Evolutionary conservation across 2,888 invertebrate genomes (phyloP), one percentile per base, ranked within the genome.

Genomic region (Xanthostigma xanthostigma): DNA sequence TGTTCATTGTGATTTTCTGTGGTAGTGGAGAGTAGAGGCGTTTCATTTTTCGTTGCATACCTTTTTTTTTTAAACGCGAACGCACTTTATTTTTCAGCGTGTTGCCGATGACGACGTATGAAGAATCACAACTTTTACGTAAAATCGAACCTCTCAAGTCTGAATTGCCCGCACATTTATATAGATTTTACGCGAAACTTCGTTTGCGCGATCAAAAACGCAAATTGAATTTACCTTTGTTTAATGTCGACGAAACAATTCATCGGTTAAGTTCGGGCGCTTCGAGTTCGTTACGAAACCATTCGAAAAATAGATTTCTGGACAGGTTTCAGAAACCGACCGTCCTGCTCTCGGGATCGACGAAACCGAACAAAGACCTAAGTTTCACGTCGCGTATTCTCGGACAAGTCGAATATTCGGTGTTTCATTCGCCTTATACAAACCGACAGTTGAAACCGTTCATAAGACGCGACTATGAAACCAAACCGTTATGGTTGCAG

Each of bases 371-470:
- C 65, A 2, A 37, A 35, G 60, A 62, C 45, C 58, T 60, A 0
- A 60, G 57, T 52, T 69, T 68, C 58, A 69, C 73, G 44, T 68
- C 73, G 0, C 59, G 75, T 44, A 62, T 82, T 12, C 68, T 76
- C 27, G 74, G 79, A 1, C 63, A 64, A 50, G 64, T 66, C 33
- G 72, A 74, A 52, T 67, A 74, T 17, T 65, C 72, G 41, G 61
- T 75, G 11, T 78, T 84, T 59, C 72, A 81, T 49, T 86, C 85
- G 35, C 75, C 82, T 0, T 78, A 81, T 60, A 82, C 83, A 6
- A 78, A 78, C 53, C 76, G 83, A 46, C 65, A 79, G 47, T 72
- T 94, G 49, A 86, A 87, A 65, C 92, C 93, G 0, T 92, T 81
- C 65, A 91, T 94, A 54, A 74, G 84, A 53, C 71, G 87, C 55